Conservation (phyloP, 2,888 invertebrate genomes). For the Neoitamus cyanurus region DNA sequence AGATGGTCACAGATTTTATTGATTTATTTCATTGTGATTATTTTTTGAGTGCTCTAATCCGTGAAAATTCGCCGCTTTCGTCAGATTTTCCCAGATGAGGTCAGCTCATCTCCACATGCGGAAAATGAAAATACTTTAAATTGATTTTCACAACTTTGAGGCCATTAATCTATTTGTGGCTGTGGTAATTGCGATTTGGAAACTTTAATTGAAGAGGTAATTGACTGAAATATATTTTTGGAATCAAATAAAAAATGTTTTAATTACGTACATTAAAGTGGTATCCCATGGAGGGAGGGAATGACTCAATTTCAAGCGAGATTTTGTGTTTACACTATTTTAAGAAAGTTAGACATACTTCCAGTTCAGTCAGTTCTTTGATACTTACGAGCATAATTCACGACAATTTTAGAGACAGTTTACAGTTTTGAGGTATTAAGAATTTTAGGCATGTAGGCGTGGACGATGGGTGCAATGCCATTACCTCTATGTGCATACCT, state of each 20-base stretch:
- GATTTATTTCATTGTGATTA: background rate
- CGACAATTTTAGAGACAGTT: background rate
- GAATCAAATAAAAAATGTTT: background rate
- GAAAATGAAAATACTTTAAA: background rate
- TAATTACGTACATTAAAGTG: background rate
- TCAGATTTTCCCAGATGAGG: background rate
- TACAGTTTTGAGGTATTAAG: no score
- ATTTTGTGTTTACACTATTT: background rate
- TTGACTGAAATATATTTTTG: conserved; percentile 1
- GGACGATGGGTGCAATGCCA: no score
- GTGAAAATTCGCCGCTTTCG: background rate
- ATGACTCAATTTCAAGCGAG: background rate
- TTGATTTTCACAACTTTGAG: background rate
- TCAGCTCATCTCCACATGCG: background rate
- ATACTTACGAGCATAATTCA: background rate
- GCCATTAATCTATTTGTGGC: background rate
- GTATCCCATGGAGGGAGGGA: background rate
- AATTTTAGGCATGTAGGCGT: no score
- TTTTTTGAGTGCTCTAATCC: background rate
- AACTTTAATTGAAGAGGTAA: conserved; percentile 5
- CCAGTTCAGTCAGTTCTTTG: no score
- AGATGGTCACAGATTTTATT: background rate
- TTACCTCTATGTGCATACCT: no score
- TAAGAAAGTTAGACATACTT: background rate
- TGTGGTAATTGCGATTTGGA: background rate